Conservation (phyloP, 2,888 invertebrate genomes). For the Nemotelus nigrinus region DNA sequence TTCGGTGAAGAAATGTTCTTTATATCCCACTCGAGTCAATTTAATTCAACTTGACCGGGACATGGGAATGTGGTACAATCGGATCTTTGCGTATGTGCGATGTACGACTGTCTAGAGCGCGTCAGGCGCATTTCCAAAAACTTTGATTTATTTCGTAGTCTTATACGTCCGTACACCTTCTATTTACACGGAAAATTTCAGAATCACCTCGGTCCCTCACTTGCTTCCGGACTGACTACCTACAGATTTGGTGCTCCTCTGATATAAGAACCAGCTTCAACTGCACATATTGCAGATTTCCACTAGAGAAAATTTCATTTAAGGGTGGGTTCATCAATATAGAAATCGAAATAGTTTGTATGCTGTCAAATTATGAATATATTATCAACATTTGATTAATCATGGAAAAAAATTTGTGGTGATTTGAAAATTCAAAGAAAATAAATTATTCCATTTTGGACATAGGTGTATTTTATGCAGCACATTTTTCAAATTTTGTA, state of each 20-base stretch:
- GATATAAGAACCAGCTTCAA: background rate
- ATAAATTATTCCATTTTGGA: too few species aligned
- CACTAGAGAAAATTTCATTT: too few species aligned
- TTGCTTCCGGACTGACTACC: background rate
- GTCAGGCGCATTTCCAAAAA: constrained; percentile 49
- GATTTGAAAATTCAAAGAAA: too few species aligned
- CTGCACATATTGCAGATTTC: constrained; percentile 26
- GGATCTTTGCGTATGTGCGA: background rate
- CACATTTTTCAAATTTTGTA: too few species aligned
- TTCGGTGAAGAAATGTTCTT: constrained; percentile 5
- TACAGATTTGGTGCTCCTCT: background rate
- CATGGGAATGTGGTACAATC: background rate
- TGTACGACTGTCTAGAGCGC: constrained; percentile 44
- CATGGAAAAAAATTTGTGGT: too few species aligned
- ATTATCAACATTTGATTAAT: too few species aligned
- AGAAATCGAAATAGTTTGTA: too few species aligned
- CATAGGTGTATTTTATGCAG: too few species aligned
- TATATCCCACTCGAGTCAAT: constrained; percentile 9
- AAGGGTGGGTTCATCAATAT: too few species aligned
- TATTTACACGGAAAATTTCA: background rate
- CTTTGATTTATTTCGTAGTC: constrained; percentile 49
- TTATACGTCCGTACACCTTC: constrained; percentile 22
- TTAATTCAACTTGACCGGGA: constrained; percentile 29
- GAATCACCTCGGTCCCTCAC: background rate
- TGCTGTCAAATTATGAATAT: too few species aligned